Percentiles rank a stretch among this genome's conserved stretches.
Evolutionary conservation across 92 coral and sea anemone genomes (phyloP).

Genomic region (Phenganax marumi): DNA sequence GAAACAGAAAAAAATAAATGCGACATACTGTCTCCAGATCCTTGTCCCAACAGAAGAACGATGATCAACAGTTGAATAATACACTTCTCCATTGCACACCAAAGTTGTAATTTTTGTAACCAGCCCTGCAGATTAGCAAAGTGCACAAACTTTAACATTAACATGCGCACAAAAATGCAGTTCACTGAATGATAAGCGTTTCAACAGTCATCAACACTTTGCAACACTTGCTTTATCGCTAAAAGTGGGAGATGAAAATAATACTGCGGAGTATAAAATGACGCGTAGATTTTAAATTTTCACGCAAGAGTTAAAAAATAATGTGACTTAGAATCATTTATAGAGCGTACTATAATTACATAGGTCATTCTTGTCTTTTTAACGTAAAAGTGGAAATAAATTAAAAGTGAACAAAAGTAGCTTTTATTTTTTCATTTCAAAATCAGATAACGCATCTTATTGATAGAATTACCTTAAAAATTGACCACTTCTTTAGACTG

Average conservation of each 20-base stretch:
- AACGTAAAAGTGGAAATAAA: neutral
- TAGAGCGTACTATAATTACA: slow-evolving; percentile 2
- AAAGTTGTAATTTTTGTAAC: neutral
- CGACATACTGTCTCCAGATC: neutral
- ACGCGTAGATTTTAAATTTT: neutral
- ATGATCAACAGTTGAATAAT: neutral
- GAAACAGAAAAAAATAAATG: neutral
- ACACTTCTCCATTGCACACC: neutral
- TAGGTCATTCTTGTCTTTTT: neutral
- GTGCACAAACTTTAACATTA: too few species aligned
- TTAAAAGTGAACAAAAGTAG: neutral
- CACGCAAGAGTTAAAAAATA: neutral
- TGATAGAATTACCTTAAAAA: slow-evolving; percentile 6
- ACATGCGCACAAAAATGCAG: too few species aligned
- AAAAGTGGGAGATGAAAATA: neutral
- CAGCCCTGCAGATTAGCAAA: too few species aligned
- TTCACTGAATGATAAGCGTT: neutral
- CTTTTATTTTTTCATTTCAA: neutral
- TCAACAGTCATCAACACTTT: neutral
- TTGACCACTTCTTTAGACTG: neutral
- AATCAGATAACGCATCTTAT: neutral
- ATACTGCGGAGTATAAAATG: neutral
- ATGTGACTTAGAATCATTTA: neutral
- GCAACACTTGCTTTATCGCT: neutral
- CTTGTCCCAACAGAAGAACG: neutral